phyloP scores from a whole-genome alignment of 1,140 invertebrate genomes.

The Nephotettix cincticeps region DNA sequence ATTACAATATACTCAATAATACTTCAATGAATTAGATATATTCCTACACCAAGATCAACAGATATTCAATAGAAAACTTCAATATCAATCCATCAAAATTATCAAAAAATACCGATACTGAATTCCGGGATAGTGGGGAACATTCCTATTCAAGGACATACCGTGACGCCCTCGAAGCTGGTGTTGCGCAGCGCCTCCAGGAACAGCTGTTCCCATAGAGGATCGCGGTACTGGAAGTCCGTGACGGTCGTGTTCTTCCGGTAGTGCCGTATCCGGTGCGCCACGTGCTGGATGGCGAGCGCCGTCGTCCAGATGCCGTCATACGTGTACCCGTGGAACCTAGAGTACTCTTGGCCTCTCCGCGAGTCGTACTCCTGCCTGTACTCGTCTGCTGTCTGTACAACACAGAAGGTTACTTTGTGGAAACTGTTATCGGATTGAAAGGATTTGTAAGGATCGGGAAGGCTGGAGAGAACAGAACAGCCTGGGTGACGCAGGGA shows the following conservation, averaged over 20 bases:
- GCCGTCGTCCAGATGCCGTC: conserved; percentile 97
- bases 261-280: conserved; percentile 60
- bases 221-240: conserved; percentile 81
- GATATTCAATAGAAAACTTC: too few relatives aligned
- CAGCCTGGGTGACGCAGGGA: too few relatives aligned
- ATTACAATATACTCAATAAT: too few relatives aligned
- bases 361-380: conserved; percentile 77
- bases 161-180: conserved; percentile 91
- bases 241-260: conserved; percentile 70
- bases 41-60: too few relatives aligned
- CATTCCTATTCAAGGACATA: conserved; percentile 59
- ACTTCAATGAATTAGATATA: too few relatives aligned
- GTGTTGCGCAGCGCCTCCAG: conserved; percentile 86
- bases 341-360: conserved; percentile 80
- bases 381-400: conserved; percentile 87
- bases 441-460: too few relatives aligned
- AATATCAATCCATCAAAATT: too few relatives aligned
- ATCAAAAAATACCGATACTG: too few relatives aligned
- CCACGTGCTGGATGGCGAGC: conserved; percentile 84
- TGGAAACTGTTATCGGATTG: too few relatives aligned
- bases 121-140: too few relatives aligned
- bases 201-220: conserved; percentile 85
- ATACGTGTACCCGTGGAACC: conserved; percentile 96
- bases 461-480: too few relatives aligned
- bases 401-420: too few relatives aligned